A percentile compares a stretch with the other conserved stretches of the same genome.
Conservation (phyloP, 2,113 vertebrate species). For the Hemichromis elongatus region DNA sequence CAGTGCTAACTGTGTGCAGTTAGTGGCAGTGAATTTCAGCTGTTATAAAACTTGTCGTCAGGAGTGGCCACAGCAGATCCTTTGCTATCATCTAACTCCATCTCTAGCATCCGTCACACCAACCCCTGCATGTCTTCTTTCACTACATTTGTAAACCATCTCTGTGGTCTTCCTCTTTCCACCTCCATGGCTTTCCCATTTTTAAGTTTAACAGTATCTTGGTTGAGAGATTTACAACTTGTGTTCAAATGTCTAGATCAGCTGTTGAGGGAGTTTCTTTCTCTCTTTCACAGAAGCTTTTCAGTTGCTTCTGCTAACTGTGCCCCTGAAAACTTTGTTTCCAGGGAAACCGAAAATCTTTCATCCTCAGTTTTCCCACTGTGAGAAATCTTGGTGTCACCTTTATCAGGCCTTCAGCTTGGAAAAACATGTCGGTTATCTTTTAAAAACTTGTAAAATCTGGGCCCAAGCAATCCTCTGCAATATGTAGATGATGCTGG, state of each 20-base stretch:
- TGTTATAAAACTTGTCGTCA: too few species aligned
- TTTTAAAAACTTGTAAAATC: background rate
- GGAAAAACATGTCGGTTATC: background rate
- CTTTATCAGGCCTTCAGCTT: background rate
- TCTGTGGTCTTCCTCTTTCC: background rate
- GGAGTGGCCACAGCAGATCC: too few species aligned
- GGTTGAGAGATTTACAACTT: background rate
- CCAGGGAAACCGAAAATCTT: background rate
- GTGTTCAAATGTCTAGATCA: background rate
- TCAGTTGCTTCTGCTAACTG: background rate
- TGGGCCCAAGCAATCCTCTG: too few species aligned
- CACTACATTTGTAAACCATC: background rate
- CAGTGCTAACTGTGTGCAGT: too few species aligned
- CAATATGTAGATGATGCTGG: too few species aligned
- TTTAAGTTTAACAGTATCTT: background rate
- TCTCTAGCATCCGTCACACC: background rate
- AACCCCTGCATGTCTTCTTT: background rate
- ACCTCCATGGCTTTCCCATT: background rate
- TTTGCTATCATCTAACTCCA: rapidly evolving
- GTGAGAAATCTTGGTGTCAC: background rate
- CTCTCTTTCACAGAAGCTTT: background rate
- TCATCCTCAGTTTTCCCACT: background rate
- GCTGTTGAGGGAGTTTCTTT: background rate
- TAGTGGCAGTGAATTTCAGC: too few species aligned
- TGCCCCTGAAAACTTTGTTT: too few species aligned